phyloP scores from a whole-genome alignment of 2,113 vertebrate species.

The Lagopus muta region DNA sequence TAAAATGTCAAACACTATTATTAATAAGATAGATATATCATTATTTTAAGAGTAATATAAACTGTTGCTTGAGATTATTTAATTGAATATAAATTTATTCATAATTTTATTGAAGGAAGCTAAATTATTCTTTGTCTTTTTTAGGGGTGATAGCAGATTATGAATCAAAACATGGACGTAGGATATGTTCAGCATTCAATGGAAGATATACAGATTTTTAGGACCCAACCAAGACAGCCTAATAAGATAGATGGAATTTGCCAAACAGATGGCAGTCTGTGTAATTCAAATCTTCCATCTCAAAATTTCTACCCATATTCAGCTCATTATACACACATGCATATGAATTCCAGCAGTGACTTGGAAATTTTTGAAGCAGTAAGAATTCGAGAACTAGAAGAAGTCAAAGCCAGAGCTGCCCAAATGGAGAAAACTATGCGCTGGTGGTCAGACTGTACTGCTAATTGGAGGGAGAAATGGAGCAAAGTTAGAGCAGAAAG shows the following conservation, averaged over 20 bases:
- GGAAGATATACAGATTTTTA: conserved; percentile 45
- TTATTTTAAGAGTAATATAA: not conserved
- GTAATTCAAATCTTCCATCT: not conserved
- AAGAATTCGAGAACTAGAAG: conserved; percentile 70
- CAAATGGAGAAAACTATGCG: conserved; percentile 85
- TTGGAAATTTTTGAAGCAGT: conserved; percentile 75
- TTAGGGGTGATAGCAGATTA: conserved; percentile 18
- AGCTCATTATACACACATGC: not conserved
- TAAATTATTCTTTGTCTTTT: conserved; percentile 8
- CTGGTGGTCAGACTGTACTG: conserved; percentile 82
- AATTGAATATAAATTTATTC: not conserved
- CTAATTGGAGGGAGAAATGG: conserved; percentile 81
- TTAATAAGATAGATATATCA: not conserved
- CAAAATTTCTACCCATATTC: not conserved
- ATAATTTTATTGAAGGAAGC: not conserved
- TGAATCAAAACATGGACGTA: conserved; percentile 34
- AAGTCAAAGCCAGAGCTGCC: conserved; percentile 74
- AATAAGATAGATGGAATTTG: not conserved
- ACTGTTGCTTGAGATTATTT: not conserved
- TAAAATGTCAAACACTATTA: not conserved
- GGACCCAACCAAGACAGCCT: not conserved
- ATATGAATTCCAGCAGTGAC: not conserved
- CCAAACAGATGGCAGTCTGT: not conserved
- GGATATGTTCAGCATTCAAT: conserved; percentile 33
- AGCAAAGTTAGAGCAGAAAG: conserved; percentile 78